Evolutionary conservation across 2,113 vertebrate species (phyloP), one percentile per base, ranked within the genome.

Genomic region (Sciurus niger): DNA sequence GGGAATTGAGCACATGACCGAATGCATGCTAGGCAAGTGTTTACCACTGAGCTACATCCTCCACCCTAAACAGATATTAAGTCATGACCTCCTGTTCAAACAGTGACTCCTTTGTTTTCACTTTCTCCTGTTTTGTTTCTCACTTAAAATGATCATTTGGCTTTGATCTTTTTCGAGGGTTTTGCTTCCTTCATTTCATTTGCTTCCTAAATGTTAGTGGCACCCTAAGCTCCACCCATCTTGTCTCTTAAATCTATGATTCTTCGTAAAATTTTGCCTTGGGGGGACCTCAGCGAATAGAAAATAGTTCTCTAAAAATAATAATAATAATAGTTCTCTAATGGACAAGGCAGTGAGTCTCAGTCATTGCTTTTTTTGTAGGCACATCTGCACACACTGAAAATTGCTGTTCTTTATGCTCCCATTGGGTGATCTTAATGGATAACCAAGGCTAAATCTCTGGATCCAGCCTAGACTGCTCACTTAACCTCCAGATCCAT

Each of bases 331-430:
- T 24, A 14, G 43, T 32, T 74, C 46, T 89, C 79, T 73, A 40
- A 55, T 55, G 32, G 51, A 67, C 37, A 73, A 79, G 32, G 30
- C 73, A 72, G 13, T 53, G 17, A 79, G 28, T 89, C 37, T 79
- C 88, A 78, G 60, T 40, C 7, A 24, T 28, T 13, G 14, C 17
- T 82, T 79, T 86, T 40, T 79, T 43, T 84, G 51, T 65, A 28
- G 72, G 32, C 8, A 53, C 0, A 18, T 12, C 51, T 3, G 3
- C 16, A 51, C 60, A 89, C 34, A 37, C 72, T 79, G 40, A 37
- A 93, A 93, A 85, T 79, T 73, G n/a, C 95, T 85, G 46, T 25
- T 68, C 63, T 89, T 89, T 80, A 67, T 7, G 12, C 37, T 94
- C 11, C 83, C 18, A 18, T 68, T 85, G 22, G 24, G n/a, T 90